phyloP scores from a whole-genome alignment of 2,113 vertebrate species.

The Serinus canaria region DNA sequence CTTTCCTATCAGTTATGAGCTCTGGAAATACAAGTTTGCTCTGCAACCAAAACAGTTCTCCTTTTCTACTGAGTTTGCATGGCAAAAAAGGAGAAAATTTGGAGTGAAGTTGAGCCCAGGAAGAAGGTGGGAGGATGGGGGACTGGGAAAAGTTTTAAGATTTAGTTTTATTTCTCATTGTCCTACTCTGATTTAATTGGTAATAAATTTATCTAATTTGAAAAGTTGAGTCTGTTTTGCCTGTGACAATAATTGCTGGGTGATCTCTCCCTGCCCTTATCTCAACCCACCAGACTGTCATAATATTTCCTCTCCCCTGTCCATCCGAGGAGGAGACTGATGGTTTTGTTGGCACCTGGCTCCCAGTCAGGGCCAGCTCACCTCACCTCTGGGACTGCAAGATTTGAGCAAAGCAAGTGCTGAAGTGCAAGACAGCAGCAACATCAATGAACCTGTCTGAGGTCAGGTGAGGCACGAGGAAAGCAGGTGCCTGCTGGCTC shows the following conservation, averaged over 20 bases:
- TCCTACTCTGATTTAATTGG: not conserved
- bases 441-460: not conserved
- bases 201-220: not conserved
- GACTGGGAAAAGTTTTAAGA: not conserved
- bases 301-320: not conserved
- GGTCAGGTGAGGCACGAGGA: not conserved
- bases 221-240: not conserved
- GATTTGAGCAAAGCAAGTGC: not conserved
- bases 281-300: not conserved
- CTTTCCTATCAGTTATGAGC: not conserved
- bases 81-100: not conserved
- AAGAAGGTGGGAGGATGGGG: not conserved
- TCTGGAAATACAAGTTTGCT: not conserved
- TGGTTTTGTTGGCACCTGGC: not conserved
- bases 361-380: not conserved
- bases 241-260: not conserved
- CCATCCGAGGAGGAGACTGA: not conserved
- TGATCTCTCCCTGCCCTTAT: not conserved
- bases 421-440: not conserved
- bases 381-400: not conserved
- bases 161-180: not conserved
- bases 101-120: not conserved
- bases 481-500: not conserved
- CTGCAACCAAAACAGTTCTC: not conserved
- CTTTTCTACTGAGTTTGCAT: not conserved